Base-by-base conservation (phyloP, 1,140 invertebrate species). In the Drosophila nebulosa region DNA sequence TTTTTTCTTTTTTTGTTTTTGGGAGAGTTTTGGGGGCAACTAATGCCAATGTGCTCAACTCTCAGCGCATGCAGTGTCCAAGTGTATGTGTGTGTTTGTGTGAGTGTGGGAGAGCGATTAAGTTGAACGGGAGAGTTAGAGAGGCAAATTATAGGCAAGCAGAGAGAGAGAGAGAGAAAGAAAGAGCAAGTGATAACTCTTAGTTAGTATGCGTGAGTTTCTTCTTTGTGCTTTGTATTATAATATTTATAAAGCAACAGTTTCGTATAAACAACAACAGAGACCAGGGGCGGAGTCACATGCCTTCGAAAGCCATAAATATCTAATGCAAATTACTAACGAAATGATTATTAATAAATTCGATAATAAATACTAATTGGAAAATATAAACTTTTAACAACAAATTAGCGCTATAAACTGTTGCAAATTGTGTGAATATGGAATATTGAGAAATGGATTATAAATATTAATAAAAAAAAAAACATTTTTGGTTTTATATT, bases 161-260 rank as follows among this genome's bases (percentile, higher is more conserved):
- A n/a, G n/a, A n/a, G n/a, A n/a, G 21, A 5, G 27, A 10, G 46
- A 61, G 57, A 32, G 46, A 68, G 18, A 9, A 18, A 10, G n/a
- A 53, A 60, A 52, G 32, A 27, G 58, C n/a, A 26, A 12, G 35
- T 2, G 12, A 67, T 32, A 55, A 59, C n/a, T 10, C 12, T 66
- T 30, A 26, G 32, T 56, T 64, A 36, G 68, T 79, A 24, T 79
- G 80, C 60, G 72, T 85, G 53, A 14, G n/a, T 58, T 51, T 53
- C 52, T 53, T 75, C 53, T 69, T 64, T 68, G 79, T 75, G 75
- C 61, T 75, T 72, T 75, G 59, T 72, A 67, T 64, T 69, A 69
- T 57, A 76, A 77, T 79, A 85, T 85, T 76, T 69, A 79, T 57
- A 30, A 69, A 67, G 74, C 69, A 73, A 73, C 69, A 67, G 73